Evolutionary conservation across 1,140 invertebrate species (phyloP).

Genomic region (Drosophila tani): DNA sequence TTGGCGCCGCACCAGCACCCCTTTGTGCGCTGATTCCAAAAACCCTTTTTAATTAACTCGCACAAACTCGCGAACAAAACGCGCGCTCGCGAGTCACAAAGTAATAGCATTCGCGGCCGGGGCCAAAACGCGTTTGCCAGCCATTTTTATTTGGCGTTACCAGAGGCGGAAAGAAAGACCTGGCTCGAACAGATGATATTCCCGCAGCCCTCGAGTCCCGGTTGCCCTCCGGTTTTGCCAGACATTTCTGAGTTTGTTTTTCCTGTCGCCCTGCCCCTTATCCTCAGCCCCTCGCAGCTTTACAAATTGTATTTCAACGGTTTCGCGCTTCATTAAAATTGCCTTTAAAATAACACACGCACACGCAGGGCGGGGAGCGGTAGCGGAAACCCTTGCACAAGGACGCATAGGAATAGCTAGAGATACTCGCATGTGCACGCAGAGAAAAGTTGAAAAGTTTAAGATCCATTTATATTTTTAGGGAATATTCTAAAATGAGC

Average conservation of each 20-base stretch:
- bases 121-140: conserved; percentile 50
- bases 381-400: conserved; percentile 57
- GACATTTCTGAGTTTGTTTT: conserved; percentile 32
- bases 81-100: conserved; percentile 40
- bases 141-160: conserved; percentile 64
- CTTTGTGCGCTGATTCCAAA: conserved; percentile 40
- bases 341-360: conserved; percentile 82
- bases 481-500: too few relatives aligned
- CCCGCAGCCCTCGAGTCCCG: background rate
- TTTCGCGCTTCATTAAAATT: conserved; percentile 83
- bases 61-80: conserved; percentile 71
- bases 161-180: conserved; percentile 33
- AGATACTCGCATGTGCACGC: conserved; percentile 32
- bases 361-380: conserved; percentile 26
- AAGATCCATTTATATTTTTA: background rate
- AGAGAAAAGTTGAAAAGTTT: background rate
- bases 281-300: conserved; percentile 43
- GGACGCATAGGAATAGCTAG: conserved; percentile 60
- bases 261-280: background rate
- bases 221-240: conserved; percentile 18
- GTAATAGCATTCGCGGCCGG: conserved; percentile 29
- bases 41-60: conserved; percentile 81
- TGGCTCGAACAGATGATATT: conserved; percentile 40
- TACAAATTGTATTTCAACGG: conserved; percentile 82
- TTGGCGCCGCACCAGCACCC: conserved; percentile 3